Base-by-base conservation (phyloP, 2,888 invertebrate species). In the Hermaeophaga mercurialis region DNA sequence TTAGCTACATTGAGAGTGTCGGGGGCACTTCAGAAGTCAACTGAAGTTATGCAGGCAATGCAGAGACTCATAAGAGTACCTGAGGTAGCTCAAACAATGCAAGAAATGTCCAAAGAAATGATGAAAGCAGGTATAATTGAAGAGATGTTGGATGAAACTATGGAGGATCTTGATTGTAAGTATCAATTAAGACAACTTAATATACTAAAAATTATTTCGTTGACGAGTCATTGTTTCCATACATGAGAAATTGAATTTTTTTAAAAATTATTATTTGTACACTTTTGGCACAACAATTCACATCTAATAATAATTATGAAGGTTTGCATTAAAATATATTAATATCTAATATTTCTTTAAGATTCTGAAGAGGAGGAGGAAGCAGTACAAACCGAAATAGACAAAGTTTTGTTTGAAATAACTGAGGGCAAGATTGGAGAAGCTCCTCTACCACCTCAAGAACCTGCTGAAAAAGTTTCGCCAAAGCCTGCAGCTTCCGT, bases 21-120 rank as follows among this genome's bases (percentile, higher is more conserved):
- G 18, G 97, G 97, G 4, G 88, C 96, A 0, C 79, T 99, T 45
- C 87, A 93, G 70, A 96, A 96, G 75, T 97, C 97, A 19, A 96
- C 97, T 1, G 96, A 97, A 82, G 97, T 99, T 0, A 98, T 99
- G 98, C 91, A 92, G 79, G 91, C 94, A 1, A 98, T 99, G 96
- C 96, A 97, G 73, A 85, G 88, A 3, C 80, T 99, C 5, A 81
- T 98, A 1, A 86, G 91, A 65, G 84, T 97, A 11, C 96, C 96
- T 0, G 98, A 99, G 78, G 87, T 99, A 2, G 92, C 96, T 0
- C 89, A 88, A 33, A 96, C 95, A 0, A 99, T 99, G 98, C 89
- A 94, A 70, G 97, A 97, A 66, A 82, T 99, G 81, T 96, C 97
- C 1, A 95, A 93, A 73, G 99, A 99, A 82, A 99, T 99, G 98